phyloP scores from a whole-genome alignment of 2,113 vertebrate species.

The Prolemur simus region DNA sequence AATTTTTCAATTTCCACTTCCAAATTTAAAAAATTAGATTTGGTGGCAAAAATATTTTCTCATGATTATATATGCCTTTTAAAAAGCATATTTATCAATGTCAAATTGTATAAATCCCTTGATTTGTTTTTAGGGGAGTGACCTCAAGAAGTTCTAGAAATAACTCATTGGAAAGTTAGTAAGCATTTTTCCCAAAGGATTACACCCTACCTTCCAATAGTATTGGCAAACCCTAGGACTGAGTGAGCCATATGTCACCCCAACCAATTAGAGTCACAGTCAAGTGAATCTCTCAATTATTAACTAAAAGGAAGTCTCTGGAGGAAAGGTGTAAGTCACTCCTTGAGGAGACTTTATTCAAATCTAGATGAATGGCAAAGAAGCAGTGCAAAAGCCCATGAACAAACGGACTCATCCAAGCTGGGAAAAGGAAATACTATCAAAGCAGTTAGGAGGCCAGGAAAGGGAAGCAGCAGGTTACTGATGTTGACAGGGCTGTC shows the following conservation, averaged over 20 bases:
- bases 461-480: background rate
- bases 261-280: conserved; percentile 28
- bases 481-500: background rate
- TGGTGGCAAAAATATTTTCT: background rate
- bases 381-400: background rate
- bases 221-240: background rate
- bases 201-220: background rate
- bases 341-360: background rate
- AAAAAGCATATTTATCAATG: background rate
- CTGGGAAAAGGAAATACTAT: background rate
- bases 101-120: background rate
- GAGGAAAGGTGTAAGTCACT: conserved; percentile 25
- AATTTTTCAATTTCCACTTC: background rate
- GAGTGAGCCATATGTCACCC: background rate
- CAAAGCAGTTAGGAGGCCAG: background rate
- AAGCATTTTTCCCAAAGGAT: background rate
- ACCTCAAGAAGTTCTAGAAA: background rate
- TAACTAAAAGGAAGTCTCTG: conserved; percentile 31
- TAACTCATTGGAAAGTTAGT: background rate
- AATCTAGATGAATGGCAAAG: background rate
- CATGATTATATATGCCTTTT: background rate
- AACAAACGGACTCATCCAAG: background rate
- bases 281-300: conserved; percentile 3
- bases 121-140: background rate
- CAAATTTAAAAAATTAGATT: background rate